Percentiles rank a stretch among this genome's conserved stretches.
phyloP scores from a whole-genome alignment of 1,140 invertebrate species.

The Tetramorium simillimum region DNA sequence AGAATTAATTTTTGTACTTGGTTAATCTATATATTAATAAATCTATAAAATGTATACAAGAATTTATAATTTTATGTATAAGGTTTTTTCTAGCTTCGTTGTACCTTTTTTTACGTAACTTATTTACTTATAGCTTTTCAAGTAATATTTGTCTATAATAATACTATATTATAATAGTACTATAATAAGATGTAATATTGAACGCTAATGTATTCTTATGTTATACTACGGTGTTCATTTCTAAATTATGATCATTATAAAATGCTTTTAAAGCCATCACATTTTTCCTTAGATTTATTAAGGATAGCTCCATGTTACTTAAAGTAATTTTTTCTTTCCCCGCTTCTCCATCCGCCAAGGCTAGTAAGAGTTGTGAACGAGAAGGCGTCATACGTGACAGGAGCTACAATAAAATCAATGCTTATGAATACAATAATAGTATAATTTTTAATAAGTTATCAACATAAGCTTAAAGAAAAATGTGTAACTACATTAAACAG shows the following conservation, averaged over 20 bases:
- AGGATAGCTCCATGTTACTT: conserved; percentile 74
- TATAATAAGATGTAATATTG: neutral
- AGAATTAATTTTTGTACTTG: conserved; percentile 21
- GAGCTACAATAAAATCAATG: conserved; percentile 73
- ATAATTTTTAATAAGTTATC: neutral
- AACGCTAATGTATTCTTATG: neutral
- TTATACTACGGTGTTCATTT: conserved; percentile 41
- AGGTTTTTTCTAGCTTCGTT: neutral
- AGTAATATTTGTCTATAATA: neutral
- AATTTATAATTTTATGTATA: neutral
- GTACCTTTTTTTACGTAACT: neutral
- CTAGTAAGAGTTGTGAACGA: conserved; percentile 78
- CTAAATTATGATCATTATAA: conserved; percentile 77
- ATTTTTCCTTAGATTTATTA: conserved; percentile 76
- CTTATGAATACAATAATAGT: neutral
- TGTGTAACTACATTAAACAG: conserved; percentile 87
- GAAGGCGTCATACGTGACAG: conserved; percentile 81
- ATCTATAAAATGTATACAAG: neutral
- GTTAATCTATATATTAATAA: neutral
- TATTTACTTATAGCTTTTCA: neutral
- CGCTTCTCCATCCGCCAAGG: conserved; percentile 75
- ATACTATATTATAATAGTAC: no score
- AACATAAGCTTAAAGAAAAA: neutral
- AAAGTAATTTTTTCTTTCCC: conserved; percentile 76
- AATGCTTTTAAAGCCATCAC: conserved; percentile 73